Evolutionary conservation across 2,797 vertebrate genomes (phyloP), one percentile per base, ranked within the genome.

Genomic region (Podarcis lilfordi): DNA sequence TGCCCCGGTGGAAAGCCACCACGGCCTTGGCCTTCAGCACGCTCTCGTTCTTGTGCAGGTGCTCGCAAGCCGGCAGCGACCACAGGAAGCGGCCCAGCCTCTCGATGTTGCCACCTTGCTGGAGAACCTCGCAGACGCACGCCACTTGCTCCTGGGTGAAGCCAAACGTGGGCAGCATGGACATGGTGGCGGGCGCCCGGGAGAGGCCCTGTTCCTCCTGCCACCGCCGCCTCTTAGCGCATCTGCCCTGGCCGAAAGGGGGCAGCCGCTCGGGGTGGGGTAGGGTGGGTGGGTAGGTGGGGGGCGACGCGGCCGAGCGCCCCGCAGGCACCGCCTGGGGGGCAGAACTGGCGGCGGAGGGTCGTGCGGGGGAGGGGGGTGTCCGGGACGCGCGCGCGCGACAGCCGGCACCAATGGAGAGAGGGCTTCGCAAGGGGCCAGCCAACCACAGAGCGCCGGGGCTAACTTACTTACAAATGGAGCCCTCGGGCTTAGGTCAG

Each of bases 111-210:
- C 98, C 98, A 75, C 98, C 98, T 96, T 99, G 98, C 93, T 99
- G 98, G 92, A 99, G 98, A 89, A 99, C 98, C 89, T 99, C 98
- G 93, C 98, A 99, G 89, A 99, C 98, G 94, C 98, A 99, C 92
- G 98, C 98, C 92, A 99, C 98, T 98, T 99, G 98, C 96, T 99
- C 98, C 96, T 99, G 98, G 95, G 98, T 99, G 96, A 99, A 99
- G 94, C 98, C 98, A 96, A 99, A 99, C 78, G 98, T 99, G 93
- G 98, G 98, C 94, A 99, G 98, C 98, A 99, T 98, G 95, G 98
- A 99, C 98, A 99, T 99, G 97, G 96, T 98, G 61, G 40, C n/a
- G 50, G 50, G 59, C 55, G 35, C 50, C 79, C 9, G 23, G 55
- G 8, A 80, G 79, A 11, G 59, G 10, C 32, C 50, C 7, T 45